Evolutionary conservation across 2,888 invertebrate species (phyloP).

Genomic region (Microchrysa polita): DNA sequence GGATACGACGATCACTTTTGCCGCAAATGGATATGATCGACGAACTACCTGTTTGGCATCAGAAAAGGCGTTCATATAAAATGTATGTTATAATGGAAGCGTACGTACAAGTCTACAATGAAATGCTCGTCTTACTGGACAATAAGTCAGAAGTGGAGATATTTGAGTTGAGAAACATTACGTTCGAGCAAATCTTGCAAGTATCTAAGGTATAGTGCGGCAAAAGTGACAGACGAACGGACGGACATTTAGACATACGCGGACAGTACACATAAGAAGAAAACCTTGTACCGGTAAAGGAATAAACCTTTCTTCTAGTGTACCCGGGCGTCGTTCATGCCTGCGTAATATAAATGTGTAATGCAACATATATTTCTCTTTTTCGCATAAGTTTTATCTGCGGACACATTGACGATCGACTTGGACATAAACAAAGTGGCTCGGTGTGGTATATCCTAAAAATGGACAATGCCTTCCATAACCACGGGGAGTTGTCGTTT

Average conservation of each 20-base stretch:
- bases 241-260: too few relatives aligned
- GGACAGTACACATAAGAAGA: not conserved
- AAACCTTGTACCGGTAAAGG: not conserved
- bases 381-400: conserved; percentile 2
- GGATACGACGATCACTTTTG: conserved; percentile 33
- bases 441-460: conserved; percentile 25
- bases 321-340: not conserved
- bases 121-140: too few relatives aligned
- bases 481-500: not conserved
- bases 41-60: conserved; percentile 18
- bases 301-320: not conserved
- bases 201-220: too few relatives aligned
- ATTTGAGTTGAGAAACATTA: too few relatives aligned
- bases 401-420: conserved; percentile 29
- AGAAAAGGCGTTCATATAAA: conserved; percentile 1
- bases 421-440: conserved; percentile 30
- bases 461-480: conserved; percentile 25
- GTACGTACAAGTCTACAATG: not conserved
- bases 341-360: too few relatives aligned
- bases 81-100: not conserved
- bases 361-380: conserved; percentile 10
- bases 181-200: too few relatives aligned
- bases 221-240: conserved; percentile 7
- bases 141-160: too few relatives aligned
- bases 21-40: conserved; percentile 31